Conservation (phyloP, 2,888 invertebrate genomes). For the Phanerotoma sp. region DNA sequence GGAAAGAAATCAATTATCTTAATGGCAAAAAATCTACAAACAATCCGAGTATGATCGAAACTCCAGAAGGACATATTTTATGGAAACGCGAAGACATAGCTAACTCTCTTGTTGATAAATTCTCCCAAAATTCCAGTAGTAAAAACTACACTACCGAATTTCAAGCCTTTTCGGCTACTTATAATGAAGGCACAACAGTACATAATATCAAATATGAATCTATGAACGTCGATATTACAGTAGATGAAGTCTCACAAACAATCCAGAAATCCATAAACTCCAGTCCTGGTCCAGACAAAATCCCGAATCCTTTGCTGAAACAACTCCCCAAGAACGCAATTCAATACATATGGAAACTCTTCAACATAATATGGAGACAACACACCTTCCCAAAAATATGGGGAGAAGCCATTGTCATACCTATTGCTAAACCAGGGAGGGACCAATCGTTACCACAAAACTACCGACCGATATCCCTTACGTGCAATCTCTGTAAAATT, state of each 20-base stretch:
- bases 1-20: constrained; percentile 1
- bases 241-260: constrained; percentile 3
- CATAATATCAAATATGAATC: constrained; percentile 3
- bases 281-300: constrained; percentile 29
- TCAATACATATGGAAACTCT: constrained; percentile 16
- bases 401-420: constrained; percentile 5
- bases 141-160: too few relatives aligned
- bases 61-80: background rate
- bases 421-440: constrained; percentile 5
- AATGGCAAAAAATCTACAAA: background rate
- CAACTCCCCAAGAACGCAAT: background rate
- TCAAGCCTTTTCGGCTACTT: too few relatives aligned
- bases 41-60: background rate
- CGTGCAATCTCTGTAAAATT: constrained; percentile 14
- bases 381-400: constrained; percentile 3
- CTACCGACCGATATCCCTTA: too few relatives aligned
- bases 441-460: too few relatives aligned
- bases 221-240: background rate
- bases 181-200: too few relatives aligned
- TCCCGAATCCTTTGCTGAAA: constrained; percentile 22
- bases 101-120: too few relatives aligned
- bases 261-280: constrained; percentile 15
- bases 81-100: too few relatives aligned
- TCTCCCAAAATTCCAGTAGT: too few relatives aligned
- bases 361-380: constrained; percentile 7